A percentile compares a stretch with the other conserved stretches of the same genome.
Evolutionary conservation across 2,888 invertebrate species (phyloP).

Genomic region (Leucozona laternaria): DNA sequence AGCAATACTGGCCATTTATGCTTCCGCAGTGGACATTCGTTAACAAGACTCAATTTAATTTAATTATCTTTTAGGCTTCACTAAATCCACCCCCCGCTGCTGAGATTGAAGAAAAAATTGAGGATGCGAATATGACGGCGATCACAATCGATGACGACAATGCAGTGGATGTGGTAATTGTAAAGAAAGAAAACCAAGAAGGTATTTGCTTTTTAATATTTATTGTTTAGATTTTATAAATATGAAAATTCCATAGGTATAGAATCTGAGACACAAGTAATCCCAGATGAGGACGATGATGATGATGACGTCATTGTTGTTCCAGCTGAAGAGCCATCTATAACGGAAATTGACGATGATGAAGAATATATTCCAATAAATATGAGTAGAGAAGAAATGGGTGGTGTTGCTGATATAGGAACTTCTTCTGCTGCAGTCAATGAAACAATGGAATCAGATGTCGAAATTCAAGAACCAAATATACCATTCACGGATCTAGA

Average conservation of each 20-base stretch:
- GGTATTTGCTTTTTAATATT: slow-evolving; percentile 61
- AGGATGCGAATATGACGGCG: slow-evolving; percentile 61
- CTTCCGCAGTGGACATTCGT: no score
- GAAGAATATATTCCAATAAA: slow-evolving; percentile 83
- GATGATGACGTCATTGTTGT: slow-evolving; percentile 89
- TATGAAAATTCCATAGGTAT: slow-evolving; percentile 20
- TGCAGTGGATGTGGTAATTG: slow-evolving; percentile 80
- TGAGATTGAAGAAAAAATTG: slow-evolving; percentile 47
- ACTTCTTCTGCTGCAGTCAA: slow-evolving; percentile 34
- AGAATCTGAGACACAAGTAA: slow-evolving; percentile 27
- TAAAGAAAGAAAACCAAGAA: slow-evolving; percentile 79
- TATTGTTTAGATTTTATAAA: not conserved
- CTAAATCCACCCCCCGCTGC: slow-evolving; percentile 80
- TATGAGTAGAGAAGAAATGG: slow-evolving; percentile 78
- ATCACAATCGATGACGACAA: slow-evolving; percentile 80
- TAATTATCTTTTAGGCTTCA: slow-evolving; percentile 77
- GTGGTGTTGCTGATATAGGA: slow-evolving; percentile 72
- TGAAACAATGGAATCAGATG: slow-evolving; percentile 81
- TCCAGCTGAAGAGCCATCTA: slow-evolving; percentile 87
- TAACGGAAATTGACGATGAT: slow-evolving; percentile 86
- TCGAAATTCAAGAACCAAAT: slow-evolving; percentile 83
- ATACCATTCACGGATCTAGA: slow-evolving; percentile 84
- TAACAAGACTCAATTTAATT: not conserved
- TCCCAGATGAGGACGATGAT: slow-evolving; percentile 85
- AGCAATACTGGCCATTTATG: no score